phyloP scores from a whole-genome alignment of 1,140 invertebrate species.

The Spodoptera litura region DNA sequence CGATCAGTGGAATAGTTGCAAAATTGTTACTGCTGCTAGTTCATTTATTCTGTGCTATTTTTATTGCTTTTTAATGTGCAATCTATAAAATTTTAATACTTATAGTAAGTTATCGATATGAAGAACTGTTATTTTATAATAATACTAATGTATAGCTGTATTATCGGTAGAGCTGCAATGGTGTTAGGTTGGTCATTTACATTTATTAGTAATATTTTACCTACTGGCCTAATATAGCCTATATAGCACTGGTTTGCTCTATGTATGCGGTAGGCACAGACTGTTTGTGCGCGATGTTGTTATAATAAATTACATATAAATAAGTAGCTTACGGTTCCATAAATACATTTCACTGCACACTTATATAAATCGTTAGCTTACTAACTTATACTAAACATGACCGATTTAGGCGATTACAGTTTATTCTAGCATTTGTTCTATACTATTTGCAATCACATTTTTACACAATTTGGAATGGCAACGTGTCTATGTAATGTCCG shows the following conservation, averaged over 20 bases:
- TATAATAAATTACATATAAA: conserved; percentile 1
- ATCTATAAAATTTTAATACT: too few species aligned
- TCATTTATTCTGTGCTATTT: too few species aligned
- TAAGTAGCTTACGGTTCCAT: background rate
- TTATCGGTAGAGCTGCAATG: background rate
- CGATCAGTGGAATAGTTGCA: too few species aligned
- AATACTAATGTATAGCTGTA: too few species aligned
- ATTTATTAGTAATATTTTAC: too few species aligned
- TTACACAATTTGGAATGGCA: conserved; percentile 32
- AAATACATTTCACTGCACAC: too few species aligned
- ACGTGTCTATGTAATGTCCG: conserved; percentile 24
- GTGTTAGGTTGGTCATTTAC: background rate
- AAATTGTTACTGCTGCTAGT: too few species aligned
- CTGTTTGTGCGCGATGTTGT: background rate
- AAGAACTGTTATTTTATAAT: too few species aligned
- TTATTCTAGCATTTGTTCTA: conserved; percentile 35
- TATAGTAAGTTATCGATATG: too few species aligned
- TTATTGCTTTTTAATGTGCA: too few species aligned
- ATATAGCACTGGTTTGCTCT: background rate
- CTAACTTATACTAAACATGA: conserved; percentile 13
- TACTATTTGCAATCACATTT: conserved; percentile 15
- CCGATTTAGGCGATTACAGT: conserved; percentile 31
- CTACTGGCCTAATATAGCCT: background rate
- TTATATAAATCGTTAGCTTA: background rate
- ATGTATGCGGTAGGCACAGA: background rate